A percentile compares a stretch with the other conserved stretches of the same genome.
These are phyloP conservation scores for Pygoscelis antarcticus DNA, from an alignment of 2,113 vertebrate species.

Conservation along the genomic window DNA sequence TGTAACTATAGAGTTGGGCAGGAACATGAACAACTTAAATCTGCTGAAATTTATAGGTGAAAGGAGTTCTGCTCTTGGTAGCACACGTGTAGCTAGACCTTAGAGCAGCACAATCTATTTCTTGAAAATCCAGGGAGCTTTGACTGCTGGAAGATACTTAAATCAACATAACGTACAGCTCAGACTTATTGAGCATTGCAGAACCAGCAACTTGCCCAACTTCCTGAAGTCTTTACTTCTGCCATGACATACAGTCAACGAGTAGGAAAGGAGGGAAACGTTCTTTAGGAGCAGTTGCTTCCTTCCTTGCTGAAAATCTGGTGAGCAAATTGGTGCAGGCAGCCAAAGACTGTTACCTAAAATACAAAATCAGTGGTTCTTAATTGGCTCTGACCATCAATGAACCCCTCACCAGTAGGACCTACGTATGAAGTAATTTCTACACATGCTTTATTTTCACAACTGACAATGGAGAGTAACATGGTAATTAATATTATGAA, in stretches of 20 bases:
- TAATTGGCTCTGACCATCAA: background rate
- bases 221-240: background rate
- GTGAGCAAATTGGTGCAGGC: background rate
- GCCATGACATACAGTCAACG: rapidly evolving
- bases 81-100: background rate
- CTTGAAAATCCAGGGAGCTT: slow-evolving; percentile 5
- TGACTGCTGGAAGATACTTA: background rate
- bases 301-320: background rate
- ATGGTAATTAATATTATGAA: background rate
- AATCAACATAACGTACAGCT: background rate
- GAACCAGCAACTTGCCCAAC: background rate
- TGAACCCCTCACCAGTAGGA: background rate
- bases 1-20: background rate
- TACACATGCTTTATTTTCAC: background rate
- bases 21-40: background rate
- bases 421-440: background rate
- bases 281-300: background rate
- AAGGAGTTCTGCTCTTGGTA: background rate
- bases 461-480: background rate
- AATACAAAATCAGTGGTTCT: background rate
- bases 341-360: background rate
- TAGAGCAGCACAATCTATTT: background rate
- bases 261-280: background rate
- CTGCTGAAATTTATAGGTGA: background rate
- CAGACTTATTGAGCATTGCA: background rate